Evolutionary conservation across 2,888 invertebrate genomes (phyloP), one percentile per base, ranked within the genome.

Genomic region (Hirudinaria manillensis): DNA sequence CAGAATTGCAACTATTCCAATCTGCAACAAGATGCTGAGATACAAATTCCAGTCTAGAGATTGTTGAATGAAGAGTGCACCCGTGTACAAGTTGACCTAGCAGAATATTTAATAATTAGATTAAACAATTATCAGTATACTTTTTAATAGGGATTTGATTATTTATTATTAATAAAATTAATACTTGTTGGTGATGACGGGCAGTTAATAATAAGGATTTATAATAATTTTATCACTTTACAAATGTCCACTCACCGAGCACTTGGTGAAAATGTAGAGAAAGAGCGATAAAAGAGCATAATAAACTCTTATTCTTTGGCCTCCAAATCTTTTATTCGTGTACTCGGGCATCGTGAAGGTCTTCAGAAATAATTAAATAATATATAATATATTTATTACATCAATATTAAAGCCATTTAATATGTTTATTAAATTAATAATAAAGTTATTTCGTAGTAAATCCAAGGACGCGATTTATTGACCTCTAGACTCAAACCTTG

Each of bases 221-320:
- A 3, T 38, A 6, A 3, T 38, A 38, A 10, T 10, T 6, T 38
- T 38, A 38, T 10, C 10, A 38, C 3, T 38, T 38, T 38, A 38
- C 56, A 13, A 74, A 16, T 51, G 29, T 27, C 6, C 24, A 81
- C 84, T 84, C 81, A 87, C 88, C 51, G 88, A 87, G 74, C 87
- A 87, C 81, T 88, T 88, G 16, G 88, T 88, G 81, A 88, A 87
- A 29, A 88, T 86, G 80, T 87, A 88, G 10, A 88, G 82, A 6
- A 88, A 80, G 4, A 88, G 83, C 4, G 88, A 86, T 2, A 88
- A 81, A 36, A 86, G 81, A 19, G 88, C 86, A 68, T 88, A 83
- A 80, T 87, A 88, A 6, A 88, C 82, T 13, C 87, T 82, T 56
- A 88, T 85, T 72, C 88, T 80, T 77, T 86, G 83, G 21, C 88